Conservation (phyloP, 2,113 vertebrate species). For the Hipposideros armiger region DNA sequence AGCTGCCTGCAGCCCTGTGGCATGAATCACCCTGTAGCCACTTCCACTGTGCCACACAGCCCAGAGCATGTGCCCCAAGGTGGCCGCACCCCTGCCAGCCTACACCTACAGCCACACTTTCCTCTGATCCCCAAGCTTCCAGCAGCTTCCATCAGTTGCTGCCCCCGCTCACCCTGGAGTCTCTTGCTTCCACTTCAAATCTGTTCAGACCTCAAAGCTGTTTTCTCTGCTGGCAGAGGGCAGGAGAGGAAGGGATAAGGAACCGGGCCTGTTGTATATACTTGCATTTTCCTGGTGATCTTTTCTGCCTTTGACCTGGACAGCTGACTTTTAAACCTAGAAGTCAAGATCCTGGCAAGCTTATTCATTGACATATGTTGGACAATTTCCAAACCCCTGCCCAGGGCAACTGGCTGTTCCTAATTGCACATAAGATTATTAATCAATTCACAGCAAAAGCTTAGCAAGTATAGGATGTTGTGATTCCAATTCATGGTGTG, state of each 20-base stretch:
- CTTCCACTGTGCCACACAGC: fast-evolving
- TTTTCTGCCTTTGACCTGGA: not conserved
- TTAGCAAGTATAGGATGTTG: not conserved
- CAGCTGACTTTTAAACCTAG: not conserved
- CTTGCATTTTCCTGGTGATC: not conserved
- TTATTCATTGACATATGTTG: not conserved
- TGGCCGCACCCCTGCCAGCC: not conserved
- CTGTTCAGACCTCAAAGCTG: not conserved
- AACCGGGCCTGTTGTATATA: not conserved
- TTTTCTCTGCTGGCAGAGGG: not conserved
- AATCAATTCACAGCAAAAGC: not conserved
- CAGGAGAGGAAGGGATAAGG: not conserved
- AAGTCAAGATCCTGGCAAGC: conserved; percentile 11
- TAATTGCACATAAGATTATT: not conserved
- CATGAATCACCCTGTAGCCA: not conserved
- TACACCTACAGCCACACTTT: not conserved
- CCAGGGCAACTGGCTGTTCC: not conserved
- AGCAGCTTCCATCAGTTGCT: not conserved
- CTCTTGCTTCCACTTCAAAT: not conserved
- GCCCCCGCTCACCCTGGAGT: not conserved
- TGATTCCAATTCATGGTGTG: not conserved
- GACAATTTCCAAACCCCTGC: not conserved
- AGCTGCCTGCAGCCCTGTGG: not conserved
- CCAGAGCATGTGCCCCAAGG: not conserved
- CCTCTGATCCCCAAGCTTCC: not conserved